Percentiles rank a stretch among this genome's conserved stretches.
Conservation (phyloP, 2,113 vertebrate genomes). For the Chinchilla lanigera region DNA sequence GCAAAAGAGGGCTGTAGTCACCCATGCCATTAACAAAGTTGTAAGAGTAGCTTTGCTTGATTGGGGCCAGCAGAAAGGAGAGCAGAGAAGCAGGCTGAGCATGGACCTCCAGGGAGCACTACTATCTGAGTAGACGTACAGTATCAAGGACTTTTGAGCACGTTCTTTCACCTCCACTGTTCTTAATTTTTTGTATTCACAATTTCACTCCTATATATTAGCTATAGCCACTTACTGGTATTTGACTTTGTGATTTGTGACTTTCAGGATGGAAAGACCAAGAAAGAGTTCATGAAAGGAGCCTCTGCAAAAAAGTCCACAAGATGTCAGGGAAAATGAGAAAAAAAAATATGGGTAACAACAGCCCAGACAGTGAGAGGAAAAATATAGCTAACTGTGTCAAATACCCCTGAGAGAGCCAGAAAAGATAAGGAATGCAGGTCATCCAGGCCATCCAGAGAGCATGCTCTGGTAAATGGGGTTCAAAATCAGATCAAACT, state of each 20-base stretch:
- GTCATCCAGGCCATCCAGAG: conserved; percentile 51
- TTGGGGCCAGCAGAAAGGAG: background rate
- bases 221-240: background rate
- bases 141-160: background rate
- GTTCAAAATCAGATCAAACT: conserved; percentile 52
- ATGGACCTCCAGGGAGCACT: background rate
- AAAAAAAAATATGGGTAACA: background rate
- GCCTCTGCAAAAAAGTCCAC: background rate
- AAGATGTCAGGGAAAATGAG: background rate
- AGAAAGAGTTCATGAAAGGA: background rate
- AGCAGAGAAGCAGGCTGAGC: background rate
- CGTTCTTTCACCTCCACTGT: background rate
- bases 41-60: background rate
- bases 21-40: background rate
- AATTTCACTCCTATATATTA: background rate
- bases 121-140: background rate
- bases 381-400: conserved; percentile 60
- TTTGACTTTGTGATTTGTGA: background rate
- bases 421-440: conserved; percentile 58
- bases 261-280: background rate
- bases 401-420: conserved; percentile 43
- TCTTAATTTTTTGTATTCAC: conserved; percentile 9
- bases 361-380: background rate
- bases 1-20: background rate
- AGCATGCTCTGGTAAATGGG: conserved; percentile 65